A percentile compares a stretch with the other conserved stretches of the same genome.
Evolutionary conservation across 2,797 vertebrate species (phyloP).

Genomic region (Sebastes goodei): DNA sequence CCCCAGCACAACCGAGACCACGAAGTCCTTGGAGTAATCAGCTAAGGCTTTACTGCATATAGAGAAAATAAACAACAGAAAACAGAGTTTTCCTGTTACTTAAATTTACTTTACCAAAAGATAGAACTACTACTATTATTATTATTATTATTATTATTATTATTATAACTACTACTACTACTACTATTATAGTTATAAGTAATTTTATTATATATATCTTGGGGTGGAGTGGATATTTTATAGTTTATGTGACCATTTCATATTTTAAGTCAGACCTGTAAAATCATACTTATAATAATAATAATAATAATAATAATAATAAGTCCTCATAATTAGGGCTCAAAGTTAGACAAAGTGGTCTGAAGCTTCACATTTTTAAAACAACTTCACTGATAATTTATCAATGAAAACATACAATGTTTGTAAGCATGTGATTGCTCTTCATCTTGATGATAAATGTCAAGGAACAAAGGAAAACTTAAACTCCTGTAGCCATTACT

Average conservation of each 20-base stretch:
- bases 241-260: not conserved
- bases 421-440: not conserved
- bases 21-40: slow-evolving; percentile 92
- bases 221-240: too few species aligned
- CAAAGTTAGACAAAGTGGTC: not conserved
- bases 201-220: too few species aligned
- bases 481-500: not conserved
- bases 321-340: not conserved
- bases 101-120: too few species aligned
- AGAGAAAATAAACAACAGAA: slow-evolving; percentile 2
- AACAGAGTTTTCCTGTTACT: not conserved
- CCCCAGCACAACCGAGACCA: slow-evolving; percentile 91
- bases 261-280: not conserved
- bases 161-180: too few species aligned
- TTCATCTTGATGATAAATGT: not conserved
- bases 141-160: too few species aligned
- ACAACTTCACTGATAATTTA: not conserved
- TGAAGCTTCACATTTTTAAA: not conserved
- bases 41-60: slow-evolving; percentile 90
- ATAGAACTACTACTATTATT: too few species aligned
- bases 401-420: not conserved
- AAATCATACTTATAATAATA: not conserved
- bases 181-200: too few species aligned
- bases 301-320: not conserved
- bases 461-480: not conserved